Conservation (phyloP, 2,888 invertebrate species). For the Tetrapedia diversipes region DNA sequence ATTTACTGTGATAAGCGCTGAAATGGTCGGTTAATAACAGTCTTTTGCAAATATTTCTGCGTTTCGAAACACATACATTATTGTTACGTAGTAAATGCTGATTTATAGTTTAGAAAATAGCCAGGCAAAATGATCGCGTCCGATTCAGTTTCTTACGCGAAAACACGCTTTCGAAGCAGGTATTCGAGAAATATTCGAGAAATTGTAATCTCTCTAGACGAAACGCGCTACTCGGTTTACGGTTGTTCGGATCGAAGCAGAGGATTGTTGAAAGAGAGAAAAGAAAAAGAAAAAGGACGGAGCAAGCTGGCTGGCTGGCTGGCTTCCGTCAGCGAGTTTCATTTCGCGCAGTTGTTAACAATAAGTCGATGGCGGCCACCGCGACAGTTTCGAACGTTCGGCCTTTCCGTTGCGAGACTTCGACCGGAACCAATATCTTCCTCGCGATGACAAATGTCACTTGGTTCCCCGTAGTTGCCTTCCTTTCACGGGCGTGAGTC, state of each 20-base stretch:
- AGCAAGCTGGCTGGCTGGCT: too few species aligned
- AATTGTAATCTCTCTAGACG: too few species aligned
- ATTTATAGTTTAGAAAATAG: background rate
- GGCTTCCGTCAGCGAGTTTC: too few species aligned
- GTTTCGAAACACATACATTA: background rate
- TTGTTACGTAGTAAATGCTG: background rate
- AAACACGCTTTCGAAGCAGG: too few species aligned
- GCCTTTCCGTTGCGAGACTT: slow-evolving; percentile 29
- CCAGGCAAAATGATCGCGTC: too few species aligned
- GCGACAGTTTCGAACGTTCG: slow-evolving; percentile 14
- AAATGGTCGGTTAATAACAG: slow-evolving; percentile 4
- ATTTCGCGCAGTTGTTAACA: slow-evolving; percentile 36
- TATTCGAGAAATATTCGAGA: too few species aligned
- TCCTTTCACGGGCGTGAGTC: too few species aligned
- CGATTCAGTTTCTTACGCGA: too few species aligned
- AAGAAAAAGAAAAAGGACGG: background rate
- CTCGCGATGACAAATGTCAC: slow-evolving; percentile 61
- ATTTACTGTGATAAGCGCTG: slow-evolving; percentile 1
- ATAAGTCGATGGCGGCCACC: slow-evolving; percentile 28
- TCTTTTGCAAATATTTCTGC: slow-evolving; percentile 11
- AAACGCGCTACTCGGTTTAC: too few species aligned
- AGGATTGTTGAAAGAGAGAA: background rate
- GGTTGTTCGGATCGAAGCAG: too few species aligned
- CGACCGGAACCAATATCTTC: slow-evolving; percentile 51
- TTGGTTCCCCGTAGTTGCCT: too few species aligned